Evolutionary conservation across 2,888 invertebrate genomes (phyloP).

Genomic region (Cantharis lateralis): DNA sequence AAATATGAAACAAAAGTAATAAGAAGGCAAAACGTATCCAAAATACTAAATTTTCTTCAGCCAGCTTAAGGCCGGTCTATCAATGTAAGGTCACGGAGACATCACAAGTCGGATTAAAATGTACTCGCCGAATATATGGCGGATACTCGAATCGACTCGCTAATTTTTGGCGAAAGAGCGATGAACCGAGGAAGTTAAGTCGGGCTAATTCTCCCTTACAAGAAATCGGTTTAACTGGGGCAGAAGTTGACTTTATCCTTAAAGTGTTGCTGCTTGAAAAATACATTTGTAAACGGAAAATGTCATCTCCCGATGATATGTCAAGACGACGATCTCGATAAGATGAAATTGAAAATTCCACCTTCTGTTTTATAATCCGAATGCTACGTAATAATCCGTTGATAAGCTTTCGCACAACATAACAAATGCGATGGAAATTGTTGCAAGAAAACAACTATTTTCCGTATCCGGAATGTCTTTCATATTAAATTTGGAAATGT

Average conservation of each 20-base stretch:
- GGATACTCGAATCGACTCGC: not conserved
- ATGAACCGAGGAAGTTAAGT: not conserved
- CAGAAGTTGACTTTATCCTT: slow-evolving; percentile 4
- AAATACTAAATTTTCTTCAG: not conserved
- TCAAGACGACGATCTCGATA: not conserved
- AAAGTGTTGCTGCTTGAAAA: slow-evolving; percentile 3
- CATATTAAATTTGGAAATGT: not conserved
- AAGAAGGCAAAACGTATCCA: not conserved
- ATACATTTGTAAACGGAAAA: slow-evolving; percentile 15
- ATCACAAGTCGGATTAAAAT: not conserved
- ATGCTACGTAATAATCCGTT: not conserved
- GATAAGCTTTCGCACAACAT: not conserved
- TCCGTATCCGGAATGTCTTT: not conserved
- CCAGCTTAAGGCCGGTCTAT: not conserved
- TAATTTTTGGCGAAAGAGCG: not conserved
- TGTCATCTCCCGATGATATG: not conserved
- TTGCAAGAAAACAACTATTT: not conserved
- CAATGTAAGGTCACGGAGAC: not conserved
- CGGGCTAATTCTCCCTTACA: slow-evolving; percentile 1
- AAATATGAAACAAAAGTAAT: slow-evolving; percentile 12
- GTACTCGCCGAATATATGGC: not conserved
- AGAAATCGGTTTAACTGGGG: slow-evolving; percentile 6
- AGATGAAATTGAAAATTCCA: not conserved
- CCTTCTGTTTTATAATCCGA: not conserved
- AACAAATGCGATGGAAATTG: not conserved